Percentiles rank a stretch among this genome's conserved stretches.
These are phyloP conservation scores for Caenorhabditis wallacei DNA, from an alignment of 2,888 invertebrate species.

Conservation along the genomic window DNA sequence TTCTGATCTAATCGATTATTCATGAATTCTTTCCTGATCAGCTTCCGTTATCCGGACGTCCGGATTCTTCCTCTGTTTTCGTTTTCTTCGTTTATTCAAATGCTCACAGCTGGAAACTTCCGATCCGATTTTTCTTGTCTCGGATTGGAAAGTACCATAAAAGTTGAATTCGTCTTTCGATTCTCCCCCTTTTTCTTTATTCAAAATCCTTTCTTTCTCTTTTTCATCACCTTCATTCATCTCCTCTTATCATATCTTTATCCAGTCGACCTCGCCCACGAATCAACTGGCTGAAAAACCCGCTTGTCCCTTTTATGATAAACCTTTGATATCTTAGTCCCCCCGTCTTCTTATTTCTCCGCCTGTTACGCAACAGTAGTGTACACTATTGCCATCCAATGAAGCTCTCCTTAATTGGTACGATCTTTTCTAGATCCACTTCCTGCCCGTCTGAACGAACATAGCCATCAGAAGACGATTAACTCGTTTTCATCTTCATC, in stretches of 20 bases:
- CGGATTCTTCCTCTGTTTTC: conserved; percentile 29
- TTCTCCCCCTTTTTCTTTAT: conserved; percentile 21
- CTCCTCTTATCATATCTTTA: conserved; percentile 58
- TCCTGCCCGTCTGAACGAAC: conserved; percentile 50
- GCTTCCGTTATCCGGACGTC: conserved; percentile 27
- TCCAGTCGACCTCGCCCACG: conserved; percentile 61
- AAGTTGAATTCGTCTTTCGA: conserved; percentile 16
- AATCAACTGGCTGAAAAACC: conserved; percentile 37
- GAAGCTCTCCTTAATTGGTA: conserved; percentile 58
- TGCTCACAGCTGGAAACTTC: conserved; percentile 45
- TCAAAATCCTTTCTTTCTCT: conserved; percentile 17
- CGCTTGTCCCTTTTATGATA: conserved; percentile 41
- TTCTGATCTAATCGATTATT: conserved; percentile 1
- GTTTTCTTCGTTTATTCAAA: conserved; percentile 38
- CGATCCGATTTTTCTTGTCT: conserved; percentile 15
- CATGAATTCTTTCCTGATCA: conserved; percentile 2
- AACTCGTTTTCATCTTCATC: conserved; percentile 47
- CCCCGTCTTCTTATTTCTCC: conserved; percentile 23
- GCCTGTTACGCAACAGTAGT: conserved; percentile 59
- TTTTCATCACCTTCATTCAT: conserved; percentile 26
- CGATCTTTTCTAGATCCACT: conserved; percentile 50
- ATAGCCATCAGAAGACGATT: conserved; percentile 46
- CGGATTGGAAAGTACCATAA: conserved; percentile 38
- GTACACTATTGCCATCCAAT: conserved; percentile 38
- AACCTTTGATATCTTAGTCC: conserved; percentile 40